A percentile compares a stretch with the other conserved stretches of the same genome.
Evolutionary conservation across 2,797 vertebrate species (phyloP).

Genomic region (Lophius americanus): DNA sequence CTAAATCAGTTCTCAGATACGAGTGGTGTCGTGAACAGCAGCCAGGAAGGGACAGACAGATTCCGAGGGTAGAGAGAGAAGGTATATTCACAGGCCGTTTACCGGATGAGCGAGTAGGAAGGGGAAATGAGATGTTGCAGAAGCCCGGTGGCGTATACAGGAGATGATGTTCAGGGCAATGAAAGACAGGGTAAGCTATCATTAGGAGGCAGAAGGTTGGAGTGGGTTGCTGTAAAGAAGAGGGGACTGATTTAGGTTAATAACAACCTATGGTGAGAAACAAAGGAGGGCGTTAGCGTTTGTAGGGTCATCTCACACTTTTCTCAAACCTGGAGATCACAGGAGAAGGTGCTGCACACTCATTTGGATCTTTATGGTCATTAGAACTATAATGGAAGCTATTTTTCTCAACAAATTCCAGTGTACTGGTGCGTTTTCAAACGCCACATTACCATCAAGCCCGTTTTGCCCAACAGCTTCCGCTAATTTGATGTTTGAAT

Average conservation of each 20-base stretch:
- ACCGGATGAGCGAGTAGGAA: constrained; percentile 44
- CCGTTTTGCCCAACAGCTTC: not conserved
- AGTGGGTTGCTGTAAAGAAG: constrained; percentile 31
- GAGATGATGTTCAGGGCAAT: constrained; percentile 20
- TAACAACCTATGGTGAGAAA: constrained; percentile 62
- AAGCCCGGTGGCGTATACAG: constrained; percentile 45
- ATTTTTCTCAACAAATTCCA: constrained; percentile 44
- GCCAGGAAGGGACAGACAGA: constrained; percentile 26
- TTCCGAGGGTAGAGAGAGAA: not conserved
- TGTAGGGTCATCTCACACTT: constrained; percentile 37
- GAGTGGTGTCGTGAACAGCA: not conserved
- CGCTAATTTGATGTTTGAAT: constrained; percentile 3
- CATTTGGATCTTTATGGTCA: constrained; percentile 74
- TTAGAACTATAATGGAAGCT: constrained; percentile 61
- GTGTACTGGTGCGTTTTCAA: constrained; percentile 10
- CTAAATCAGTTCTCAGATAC: not conserved
- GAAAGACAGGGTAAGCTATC: constrained; percentile 24
- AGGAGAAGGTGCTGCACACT: constrained; percentile 64
- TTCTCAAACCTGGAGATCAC: constrained; percentile 59
- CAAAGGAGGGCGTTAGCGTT: constrained; percentile 28
- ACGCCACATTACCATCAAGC: not conserved
- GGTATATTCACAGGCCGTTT: constrained; percentile 25
- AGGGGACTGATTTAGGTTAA: constrained; percentile 68
- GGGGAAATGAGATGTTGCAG: constrained; percentile 40
- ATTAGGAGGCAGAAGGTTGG: constrained; percentile 27